Conservation (phyloP, 2,888 invertebrate species). For the Scrobipalpa atriplicella region DNA sequence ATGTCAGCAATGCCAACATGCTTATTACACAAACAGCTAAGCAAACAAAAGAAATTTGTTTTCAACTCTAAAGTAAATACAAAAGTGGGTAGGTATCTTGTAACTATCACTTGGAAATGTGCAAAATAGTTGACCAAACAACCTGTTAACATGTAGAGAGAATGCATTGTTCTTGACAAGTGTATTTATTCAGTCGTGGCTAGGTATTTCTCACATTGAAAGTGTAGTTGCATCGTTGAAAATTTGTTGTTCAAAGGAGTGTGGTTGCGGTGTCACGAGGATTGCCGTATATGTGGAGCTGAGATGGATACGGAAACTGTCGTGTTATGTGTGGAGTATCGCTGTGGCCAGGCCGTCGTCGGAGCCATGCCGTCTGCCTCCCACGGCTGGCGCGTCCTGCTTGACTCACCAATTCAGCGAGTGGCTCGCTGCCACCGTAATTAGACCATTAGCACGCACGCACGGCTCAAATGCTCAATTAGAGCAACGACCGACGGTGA, state of each 20-base stretch:
- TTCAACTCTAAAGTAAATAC: background rate
- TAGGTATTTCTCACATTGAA: slow-evolving; percentile 6
- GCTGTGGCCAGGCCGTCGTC: slow-evolving; percentile 40
- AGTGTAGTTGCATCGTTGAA: background rate
- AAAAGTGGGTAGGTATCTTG: background rate
- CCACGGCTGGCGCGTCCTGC: slow-evolving; percentile 74
- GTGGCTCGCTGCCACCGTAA: slow-evolving; percentile 59
- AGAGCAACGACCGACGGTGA: slow-evolving; percentile 52
- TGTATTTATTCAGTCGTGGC: slow-evolving; percentile 6
- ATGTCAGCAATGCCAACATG: background rate
- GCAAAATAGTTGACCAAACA: slow-evolving; percentile 9
- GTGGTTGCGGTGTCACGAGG: background rate
- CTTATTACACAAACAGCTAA: background rate
- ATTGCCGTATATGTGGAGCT: background rate
- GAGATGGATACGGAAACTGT: background rate
- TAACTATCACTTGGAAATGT: slow-evolving; percentile 13
- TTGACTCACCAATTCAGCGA: slow-evolving; percentile 76
- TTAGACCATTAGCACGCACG: slow-evolving; percentile 81
- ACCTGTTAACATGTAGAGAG: too few species aligned
- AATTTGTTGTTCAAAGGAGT: background rate
- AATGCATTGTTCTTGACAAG: slow-evolving; percentile 1
- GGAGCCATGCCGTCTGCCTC: slow-evolving; percentile 81
- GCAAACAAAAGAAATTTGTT: background rate
- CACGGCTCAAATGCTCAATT: slow-evolving; percentile 80
- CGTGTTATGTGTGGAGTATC: background rate